phyloP scores from a whole-genome alignment of 1,140 invertebrate species.

The Pachypeltis micranthus region DNA sequence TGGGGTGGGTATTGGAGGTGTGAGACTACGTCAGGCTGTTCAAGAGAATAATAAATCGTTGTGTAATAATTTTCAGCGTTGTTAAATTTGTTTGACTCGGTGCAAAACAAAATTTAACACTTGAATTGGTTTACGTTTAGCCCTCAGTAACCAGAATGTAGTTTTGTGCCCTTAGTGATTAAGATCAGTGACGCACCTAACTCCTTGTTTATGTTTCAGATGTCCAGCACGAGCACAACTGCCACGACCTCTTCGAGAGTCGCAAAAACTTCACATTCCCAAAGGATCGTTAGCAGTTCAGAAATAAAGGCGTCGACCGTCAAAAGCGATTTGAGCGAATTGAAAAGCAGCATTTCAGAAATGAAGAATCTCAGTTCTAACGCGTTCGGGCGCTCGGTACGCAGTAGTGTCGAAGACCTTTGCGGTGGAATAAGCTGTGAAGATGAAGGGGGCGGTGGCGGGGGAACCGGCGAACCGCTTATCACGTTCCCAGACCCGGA shows the following conservation, averaged over 20 bases:
- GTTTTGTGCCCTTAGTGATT: no score
- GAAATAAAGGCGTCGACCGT: conserved; percentile 55
- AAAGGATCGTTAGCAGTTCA: conserved; percentile 34
- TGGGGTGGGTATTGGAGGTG: no score
- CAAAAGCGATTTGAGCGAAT: conserved; percentile 59
- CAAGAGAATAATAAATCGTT: no score
- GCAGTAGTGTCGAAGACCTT: conserved; percentile 52
- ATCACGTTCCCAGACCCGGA: conserved; percentile 59
- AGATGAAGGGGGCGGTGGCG: conserved; percentile 35
- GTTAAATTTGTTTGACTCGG: no score
- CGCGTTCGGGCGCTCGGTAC: conserved; percentile 39
- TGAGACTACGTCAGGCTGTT: no score
- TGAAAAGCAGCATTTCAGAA: conserved; percentile 64
- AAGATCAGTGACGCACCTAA: no score
- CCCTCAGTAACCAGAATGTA: no score
- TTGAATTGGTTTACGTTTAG: no score
- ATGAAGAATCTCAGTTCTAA: conserved; percentile 46
- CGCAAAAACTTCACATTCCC: conserved; percentile 44
- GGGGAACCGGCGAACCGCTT: conserved; percentile 43
- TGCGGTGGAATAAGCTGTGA: conserved; percentile 38
- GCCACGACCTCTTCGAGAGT: conserved; percentile 41
- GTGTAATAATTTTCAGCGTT: no score
- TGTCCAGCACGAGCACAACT: conserved; percentile 28
- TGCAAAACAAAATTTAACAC: no score
- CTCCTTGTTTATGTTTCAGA: background rate